Percentiles rank a stretch among this genome's conserved stretches.
Evolutionary conservation across 2,888 invertebrate genomes (phyloP).

Genomic region (Monochamus alternatus): DNA sequence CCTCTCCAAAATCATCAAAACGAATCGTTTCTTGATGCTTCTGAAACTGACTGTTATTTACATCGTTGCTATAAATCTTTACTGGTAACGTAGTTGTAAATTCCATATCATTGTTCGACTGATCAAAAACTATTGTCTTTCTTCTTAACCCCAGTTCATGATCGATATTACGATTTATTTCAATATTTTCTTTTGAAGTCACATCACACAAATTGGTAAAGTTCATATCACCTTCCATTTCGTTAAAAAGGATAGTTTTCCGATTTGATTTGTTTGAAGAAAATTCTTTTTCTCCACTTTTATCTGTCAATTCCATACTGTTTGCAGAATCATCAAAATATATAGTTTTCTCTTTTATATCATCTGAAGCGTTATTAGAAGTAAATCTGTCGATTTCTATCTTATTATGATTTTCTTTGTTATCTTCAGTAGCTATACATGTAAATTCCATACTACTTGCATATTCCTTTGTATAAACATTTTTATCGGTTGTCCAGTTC

Average conservation of each 20-base stretch:
- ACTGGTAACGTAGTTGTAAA: constrained; percentile 16
- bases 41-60: neutral
- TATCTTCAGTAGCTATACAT: constrained; percentile 18
- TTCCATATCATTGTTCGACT: constrained; percentile 21
- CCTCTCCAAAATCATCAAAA: neutral
- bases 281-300: neutral
- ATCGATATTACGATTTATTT: neutral
- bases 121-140: neutral
- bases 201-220: constrained; percentile 4
- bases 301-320: neutral
- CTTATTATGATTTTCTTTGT: neutral
- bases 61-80: neutral
- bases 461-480: neutral
- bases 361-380: neutral
- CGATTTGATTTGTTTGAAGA: neutral
- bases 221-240: neutral
- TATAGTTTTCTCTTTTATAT: neutral
- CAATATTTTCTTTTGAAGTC: constrained; percentile 2
- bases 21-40: neutral
- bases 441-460: constrained; percentile 44
- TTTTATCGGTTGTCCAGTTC: constrained; percentile 3
- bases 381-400: neutral
- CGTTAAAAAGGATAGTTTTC: constrained; percentile 8
- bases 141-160: neutral
- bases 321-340: neutral